Base-by-base conservation (phyloP, 2,888 invertebrate species). In the Parasteatoda lunata region DNA sequence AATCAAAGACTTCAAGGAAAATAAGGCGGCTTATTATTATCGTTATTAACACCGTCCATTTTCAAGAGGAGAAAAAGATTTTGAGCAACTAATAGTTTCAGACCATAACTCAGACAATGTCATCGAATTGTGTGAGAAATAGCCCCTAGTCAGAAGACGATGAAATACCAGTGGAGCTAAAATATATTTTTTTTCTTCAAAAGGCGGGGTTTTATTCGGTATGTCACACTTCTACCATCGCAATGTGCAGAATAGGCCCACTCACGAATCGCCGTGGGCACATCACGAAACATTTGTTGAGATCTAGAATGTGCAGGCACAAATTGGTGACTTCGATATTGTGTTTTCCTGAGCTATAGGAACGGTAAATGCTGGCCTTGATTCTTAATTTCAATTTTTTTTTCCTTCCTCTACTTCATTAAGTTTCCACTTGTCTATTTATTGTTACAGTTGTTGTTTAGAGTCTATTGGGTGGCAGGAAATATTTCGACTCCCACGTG, bases 171-270 rank as follows among this genome's bases (percentile, higher is more conserved):
- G n/a, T 9, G 59, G 59, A 73, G 69, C 15, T 66, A 71, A 30
- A 59, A 76, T 15, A 72, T 78, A 49, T 68, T 30, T 30, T 30
- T 30, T 30, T 30, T 1, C 30, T 66, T 81, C 84, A 75, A 76
- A 30, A 81, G 85, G 85, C 85, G 85, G 80, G 85, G 80, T 80
- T 47, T 64, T 30, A 65, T 86, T 69, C 85, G 85, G 85, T 86
- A 86, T 86, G 85, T 86, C 85, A 86, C 85, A 86, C 76, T 59
- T 13, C 59, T n/a, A 13, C n/a, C 30, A 30, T 30, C 30, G 30
- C 30, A 30, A 30, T 30, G 30, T 7, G n/a, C 11, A 59, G 59
- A 59, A 59, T 59, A 59, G 59, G 11, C n/a, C 59, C 11, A 13
- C 59, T 59, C 59, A 59, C 59, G 59, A 13, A 13, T 7, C n/a